phyloP scores from a whole-genome alignment of 2,888 invertebrate species.

The Unio pictorum region DNA sequence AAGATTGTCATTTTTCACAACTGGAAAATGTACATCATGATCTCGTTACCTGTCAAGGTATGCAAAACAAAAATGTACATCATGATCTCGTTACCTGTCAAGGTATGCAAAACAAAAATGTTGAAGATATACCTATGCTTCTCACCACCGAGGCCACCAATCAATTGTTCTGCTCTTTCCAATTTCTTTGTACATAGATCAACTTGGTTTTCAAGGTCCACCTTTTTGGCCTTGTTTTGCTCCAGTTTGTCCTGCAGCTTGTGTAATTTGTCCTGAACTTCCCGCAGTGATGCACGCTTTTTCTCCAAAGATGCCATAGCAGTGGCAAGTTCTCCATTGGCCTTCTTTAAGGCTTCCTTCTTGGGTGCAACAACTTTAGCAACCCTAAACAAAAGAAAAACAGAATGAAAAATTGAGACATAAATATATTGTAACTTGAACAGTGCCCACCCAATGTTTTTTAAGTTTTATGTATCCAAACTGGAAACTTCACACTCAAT shows the following conservation, averaged over 20 bases:
- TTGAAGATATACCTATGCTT: slow-evolving; percentile 61
- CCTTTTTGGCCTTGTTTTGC: slow-evolving; percentile 70
- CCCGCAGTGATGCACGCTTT: slow-evolving; percentile 70
- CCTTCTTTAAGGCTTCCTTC: slow-evolving; percentile 70
- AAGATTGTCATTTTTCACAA: not conserved
- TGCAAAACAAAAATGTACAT: no score
- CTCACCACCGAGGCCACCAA: slow-evolving; percentile 72
- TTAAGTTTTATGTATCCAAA: no score
- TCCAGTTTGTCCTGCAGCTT: slow-evolving; percentile 70
- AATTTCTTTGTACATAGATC: slow-evolving; percentile 72
- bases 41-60: no score
- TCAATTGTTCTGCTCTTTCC: slow-evolving; percentile 72
- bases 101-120: no score
- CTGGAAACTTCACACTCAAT: no score
- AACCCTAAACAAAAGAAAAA: slow-evolving; percentile 54
- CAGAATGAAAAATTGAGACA: not conserved
- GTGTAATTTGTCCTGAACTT: slow-evolving; percentile 72
- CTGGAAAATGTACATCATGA: not conserved
- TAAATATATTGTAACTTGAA: no score
- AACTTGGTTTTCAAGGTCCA: slow-evolving; percentile 71
- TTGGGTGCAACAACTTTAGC: slow-evolving; percentile 73
- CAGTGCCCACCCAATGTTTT: no score
- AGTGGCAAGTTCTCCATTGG: slow-evolving; percentile 67
- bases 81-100: no score
- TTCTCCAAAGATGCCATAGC: slow-evolving; percentile 71